phyloP scores from a whole-genome alignment of 2,113 vertebrate genomes.

The Lepidothrix coronata region DNA sequence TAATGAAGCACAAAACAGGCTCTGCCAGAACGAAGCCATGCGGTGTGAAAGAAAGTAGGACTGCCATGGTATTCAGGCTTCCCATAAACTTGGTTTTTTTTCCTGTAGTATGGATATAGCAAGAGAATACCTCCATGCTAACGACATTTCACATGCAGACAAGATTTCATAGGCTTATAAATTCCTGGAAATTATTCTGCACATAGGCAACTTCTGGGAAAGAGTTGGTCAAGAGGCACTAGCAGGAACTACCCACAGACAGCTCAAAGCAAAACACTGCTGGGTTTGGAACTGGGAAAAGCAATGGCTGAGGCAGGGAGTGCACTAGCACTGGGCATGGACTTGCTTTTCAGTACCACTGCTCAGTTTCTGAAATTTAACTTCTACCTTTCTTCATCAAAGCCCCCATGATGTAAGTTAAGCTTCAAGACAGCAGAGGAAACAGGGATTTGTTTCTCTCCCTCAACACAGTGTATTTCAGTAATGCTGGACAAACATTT shows the following conservation, averaged over 20 bases:
- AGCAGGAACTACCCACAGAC: background rate
- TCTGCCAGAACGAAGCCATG: accelerated
- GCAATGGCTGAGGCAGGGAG: background rate
- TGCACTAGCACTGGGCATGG: accelerated
- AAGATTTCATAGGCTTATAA: background rate
- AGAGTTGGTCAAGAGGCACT: background rate
- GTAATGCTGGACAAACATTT: background rate
- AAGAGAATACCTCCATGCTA: background rate
- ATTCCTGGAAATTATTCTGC: background rate
- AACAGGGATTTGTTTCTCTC: background rate
- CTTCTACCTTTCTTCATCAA: background rate
- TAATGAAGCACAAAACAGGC: background rate
- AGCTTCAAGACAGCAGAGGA: background rate
- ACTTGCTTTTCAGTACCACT: background rate
- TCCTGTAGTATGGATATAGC: background rate
- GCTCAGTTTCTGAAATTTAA: background rate
- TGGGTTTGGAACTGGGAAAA: background rate
- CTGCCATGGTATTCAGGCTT: background rate
- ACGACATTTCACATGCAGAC: background rate
- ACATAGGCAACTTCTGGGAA: background rate
- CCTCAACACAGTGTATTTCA: background rate
- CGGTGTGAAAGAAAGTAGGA: background rate
- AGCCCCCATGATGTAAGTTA: background rate
- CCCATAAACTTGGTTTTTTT: background rate
- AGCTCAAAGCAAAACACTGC: background rate